Base-by-base conservation (phyloP, 1,140 invertebrate genomes). In the Zaprionus taronus region DNA sequence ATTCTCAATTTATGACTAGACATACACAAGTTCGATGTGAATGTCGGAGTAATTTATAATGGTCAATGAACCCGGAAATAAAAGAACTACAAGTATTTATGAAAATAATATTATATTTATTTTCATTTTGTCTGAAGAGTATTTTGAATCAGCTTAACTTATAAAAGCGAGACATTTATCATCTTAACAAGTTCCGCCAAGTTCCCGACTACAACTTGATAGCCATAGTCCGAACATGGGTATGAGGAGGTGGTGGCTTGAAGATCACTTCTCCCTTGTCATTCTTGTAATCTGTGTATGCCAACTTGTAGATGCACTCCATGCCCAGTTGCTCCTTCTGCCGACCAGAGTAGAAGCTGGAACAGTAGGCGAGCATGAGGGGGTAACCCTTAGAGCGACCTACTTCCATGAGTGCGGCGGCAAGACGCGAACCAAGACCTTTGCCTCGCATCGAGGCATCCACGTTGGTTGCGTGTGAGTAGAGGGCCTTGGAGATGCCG, bases 381-480 rank as follows among this genome's bases (percentile, higher is more conserved):
- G 81, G 81, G 22, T 67, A 82, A 1, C 80, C 79, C 38, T 63
- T 56, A 4, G 53, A 36, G 20, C 72, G 73, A 6, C 81, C 81
- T 14, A 83, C 65, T 2, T 83, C 81, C 69, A 82, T 82, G 3
- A 83, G 49, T 15, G 77, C 66, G 4, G 41, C 26, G 24, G 77
- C 68, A 2, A 83, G 65, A 7, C 79, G 72, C 1, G 65, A 15
- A 3, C 77, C 81, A 2, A 83, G 24, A 0, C 80, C 81, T 6
- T 77, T 72, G 34, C 81, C 81, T 22, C 81, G 63, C 66, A 80
- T 79, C 0, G 80, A n/a, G 2, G 57, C 49, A 53, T 49, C 63
- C 28, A 83, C 80, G 47, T 53, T 72, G 24, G 81, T 82, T 1
- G 71, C 61, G 28, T 82, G 66, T 0, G 81, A 83, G 36, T 82